Base-by-base conservation (phyloP, 2,113 vertebrate genomes). In the Alaudala cheleensis region DNA sequence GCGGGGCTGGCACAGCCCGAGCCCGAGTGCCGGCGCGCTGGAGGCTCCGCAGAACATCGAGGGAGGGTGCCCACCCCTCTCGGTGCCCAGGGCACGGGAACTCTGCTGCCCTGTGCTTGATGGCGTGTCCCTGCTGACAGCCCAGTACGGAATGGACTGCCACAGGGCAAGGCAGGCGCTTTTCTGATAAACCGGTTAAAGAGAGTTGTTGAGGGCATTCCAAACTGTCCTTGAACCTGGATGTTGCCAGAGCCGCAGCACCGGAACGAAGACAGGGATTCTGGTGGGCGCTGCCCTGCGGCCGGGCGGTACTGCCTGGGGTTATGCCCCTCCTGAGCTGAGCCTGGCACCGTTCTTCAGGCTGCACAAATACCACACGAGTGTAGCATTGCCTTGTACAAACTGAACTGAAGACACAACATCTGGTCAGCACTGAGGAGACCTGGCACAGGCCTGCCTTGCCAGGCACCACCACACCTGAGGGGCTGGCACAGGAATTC, bases 61-160 rank as follows among this genome's bases (percentile, higher is more conserved):
- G 5, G 60, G 18, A 18, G 7, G 14, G 45, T 21, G 42, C 40
- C 8, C 14, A 0, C 31, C 45, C 12, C 12, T 11, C 5, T 5
- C 29, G 2, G 49, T 9, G 26, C 67, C 57, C 62, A 1, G 17
- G 23, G 14, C 14, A 1, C 21, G 69, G 24, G 3, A 26, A 8
- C 14, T 3, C 50, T 17, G 10, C 71, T 83, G 40, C 29, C 9
- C 0, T 8, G 16, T 7, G 39, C 45, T 47, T 4, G 7, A 5
- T 8, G 5, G 42, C 12, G 40, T 7, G 22, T 4, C 56, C 37
- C 26, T 17, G 37, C 12, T 31, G 45, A 14, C 37, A 44, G 6
- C 7, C 20, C 19, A 5, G 21, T 4, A 2, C 14, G 31, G 42
- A 44, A 51, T 2, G 0, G 3, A 5, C 42, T 3, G 1, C 19